These are phyloP conservation scores for Macrotis lagotis DNA, from an alignment of 2,113 vertebrate species.

Conservation along the genomic window DNA sequence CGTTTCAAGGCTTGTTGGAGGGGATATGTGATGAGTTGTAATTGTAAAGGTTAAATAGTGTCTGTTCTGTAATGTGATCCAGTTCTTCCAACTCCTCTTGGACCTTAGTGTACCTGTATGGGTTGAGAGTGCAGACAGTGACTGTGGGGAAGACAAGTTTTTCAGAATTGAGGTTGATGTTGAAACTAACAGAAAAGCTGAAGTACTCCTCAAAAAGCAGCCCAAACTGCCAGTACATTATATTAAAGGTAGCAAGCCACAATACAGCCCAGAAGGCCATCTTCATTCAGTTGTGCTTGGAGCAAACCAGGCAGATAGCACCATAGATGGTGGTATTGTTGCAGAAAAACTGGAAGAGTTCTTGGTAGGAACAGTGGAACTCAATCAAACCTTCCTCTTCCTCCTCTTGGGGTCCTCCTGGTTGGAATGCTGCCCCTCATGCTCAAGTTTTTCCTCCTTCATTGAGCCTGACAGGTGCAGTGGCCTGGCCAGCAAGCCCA, in stretches of 20 bases:
- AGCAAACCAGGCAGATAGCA: slow-evolving; percentile 88
- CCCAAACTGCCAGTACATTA: slow-evolving; percentile 89
- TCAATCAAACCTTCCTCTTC: slow-evolving; percentile 83
- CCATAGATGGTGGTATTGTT: slow-evolving; percentile 88
- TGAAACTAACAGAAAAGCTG: slow-evolving; percentile 86
- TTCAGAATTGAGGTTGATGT: slow-evolving; percentile 85
- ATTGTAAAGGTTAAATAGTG: slow-evolving; percentile 82
- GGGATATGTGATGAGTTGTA: slow-evolving; percentile 77
- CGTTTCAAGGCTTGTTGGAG: slow-evolving; percentile 47
- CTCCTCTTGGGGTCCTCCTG: slow-evolving; percentile 1
- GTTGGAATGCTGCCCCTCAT: slow-evolving; percentile 12
- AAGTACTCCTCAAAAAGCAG: slow-evolving; percentile 87
- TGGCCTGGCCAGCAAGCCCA: slow-evolving; percentile 4
- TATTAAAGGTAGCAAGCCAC: slow-evolving; percentile 84
- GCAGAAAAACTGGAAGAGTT: slow-evolving; percentile 89
- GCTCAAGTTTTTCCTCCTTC: slow-evolving; percentile 61
- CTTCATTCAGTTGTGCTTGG: slow-evolving; percentile 89
- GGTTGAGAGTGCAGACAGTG: slow-evolving; percentile 87
- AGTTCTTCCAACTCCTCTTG: slow-evolving; percentile 82
- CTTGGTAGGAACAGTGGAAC: slow-evolving; percentile 86
- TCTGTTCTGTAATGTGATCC: slow-evolving; percentile 83
- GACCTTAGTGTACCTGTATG: slow-evolving; percentile 85
- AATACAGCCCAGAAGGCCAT: slow-evolving; percentile 88
- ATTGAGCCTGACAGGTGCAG: slow-evolving; percentile 75
- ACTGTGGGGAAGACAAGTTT: slow-evolving; percentile 78